Evolutionary conservation across 2,113 vertebrate genomes (phyloP), one percentile per base, ranked within the genome.

Genomic region (Megaceryle torquata): DNA sequence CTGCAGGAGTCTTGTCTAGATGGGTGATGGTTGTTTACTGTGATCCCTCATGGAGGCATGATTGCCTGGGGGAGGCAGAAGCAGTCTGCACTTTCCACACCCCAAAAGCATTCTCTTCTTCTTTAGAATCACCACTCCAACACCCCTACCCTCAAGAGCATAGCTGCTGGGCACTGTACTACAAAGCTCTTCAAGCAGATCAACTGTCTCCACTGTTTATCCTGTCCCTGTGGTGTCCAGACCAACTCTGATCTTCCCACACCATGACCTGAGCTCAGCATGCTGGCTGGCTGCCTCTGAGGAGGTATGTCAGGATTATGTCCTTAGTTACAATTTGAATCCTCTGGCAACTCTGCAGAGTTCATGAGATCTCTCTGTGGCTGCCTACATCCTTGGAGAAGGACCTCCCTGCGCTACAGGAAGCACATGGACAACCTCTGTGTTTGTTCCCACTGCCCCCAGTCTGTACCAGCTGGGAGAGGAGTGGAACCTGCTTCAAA

Each of bases 81-180:
- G 43, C 28, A 77, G 35, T 46, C 57, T 71, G 7, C 21, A n/a
- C 13, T 39, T 75, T 46, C 35, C 20, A 9, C 17, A 25, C 21
- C 19, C 41, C 24, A 86, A 67, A 84, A 22, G 5, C 19, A 19
- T 15, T 77, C 31, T 94, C 82, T 77, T 93, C 35, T 83, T 81
- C 87, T 89, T 76, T 92, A 97, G 97, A 91, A 63, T 43, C 24
- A 16, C 56, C 74, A 94, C 11, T 15, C 39, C 16, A 8, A 29
- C 29, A 81, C 7, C 28, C 5, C 39, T 6, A 6, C 20, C 72
- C 21, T 54, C 57, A 56, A 89, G 77, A 65, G 10, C 7, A 6
- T 88, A 95, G 51, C 76, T 81, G 41, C 50, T 75, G 46, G 24
- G 10, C 60, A 11, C n/a, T 44, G 15, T 46, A 37, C 82, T 95